A percentile compares a stretch with the other conserved stretches of the same genome.
phyloP scores from a whole-genome alignment of 2,888 invertebrate genomes.

The Itoplectis maculator region DNA sequence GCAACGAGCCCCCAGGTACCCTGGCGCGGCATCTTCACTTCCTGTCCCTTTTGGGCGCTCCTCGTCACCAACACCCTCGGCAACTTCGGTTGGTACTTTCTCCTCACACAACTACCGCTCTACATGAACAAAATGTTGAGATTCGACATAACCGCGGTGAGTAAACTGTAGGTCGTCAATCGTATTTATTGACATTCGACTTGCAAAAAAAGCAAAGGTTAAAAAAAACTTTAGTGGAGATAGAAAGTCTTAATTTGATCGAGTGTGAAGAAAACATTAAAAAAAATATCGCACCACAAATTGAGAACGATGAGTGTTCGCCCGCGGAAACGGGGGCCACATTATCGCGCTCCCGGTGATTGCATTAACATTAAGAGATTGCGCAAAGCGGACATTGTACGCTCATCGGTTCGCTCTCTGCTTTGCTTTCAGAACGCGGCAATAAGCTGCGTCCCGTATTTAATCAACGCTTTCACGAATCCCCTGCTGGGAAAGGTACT shows the following conservation, averaged over 20 bases:
- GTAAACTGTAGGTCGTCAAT: constrained; percentile 65
- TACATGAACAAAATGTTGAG: constrained; percentile 85
- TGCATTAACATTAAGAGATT: not conserved
- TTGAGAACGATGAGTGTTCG: too few species aligned
- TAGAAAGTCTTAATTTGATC: too few species aligned
- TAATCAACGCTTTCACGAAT: constrained; percentile 78
- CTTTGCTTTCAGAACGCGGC: constrained; percentile 75
- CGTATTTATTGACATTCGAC: not conserved
- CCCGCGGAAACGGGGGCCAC: not conserved
- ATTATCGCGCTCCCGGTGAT: not conserved
- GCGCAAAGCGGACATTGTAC: constrained; percentile 1
- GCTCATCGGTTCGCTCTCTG: not conserved
- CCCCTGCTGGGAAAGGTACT: constrained; percentile 77
- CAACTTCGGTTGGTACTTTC: constrained; percentile 85
- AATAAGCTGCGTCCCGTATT: constrained; percentile 80
- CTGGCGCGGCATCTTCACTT: constrained; percentile 84
- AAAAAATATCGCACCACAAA: too few species aligned
- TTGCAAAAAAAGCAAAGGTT: too few species aligned
- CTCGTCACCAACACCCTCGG: constrained; percentile 84
- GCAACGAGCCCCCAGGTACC: constrained; percentile 77
- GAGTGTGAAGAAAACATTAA: too few species aligned
- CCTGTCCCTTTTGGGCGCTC: constrained; percentile 84
- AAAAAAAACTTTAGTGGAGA: too few species aligned
- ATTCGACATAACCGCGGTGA: constrained; percentile 84
- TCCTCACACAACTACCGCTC: constrained; percentile 85